phyloP scores from a whole-genome alignment of 1,140 invertebrate genomes.

The Drosophila navojoa region DNA sequence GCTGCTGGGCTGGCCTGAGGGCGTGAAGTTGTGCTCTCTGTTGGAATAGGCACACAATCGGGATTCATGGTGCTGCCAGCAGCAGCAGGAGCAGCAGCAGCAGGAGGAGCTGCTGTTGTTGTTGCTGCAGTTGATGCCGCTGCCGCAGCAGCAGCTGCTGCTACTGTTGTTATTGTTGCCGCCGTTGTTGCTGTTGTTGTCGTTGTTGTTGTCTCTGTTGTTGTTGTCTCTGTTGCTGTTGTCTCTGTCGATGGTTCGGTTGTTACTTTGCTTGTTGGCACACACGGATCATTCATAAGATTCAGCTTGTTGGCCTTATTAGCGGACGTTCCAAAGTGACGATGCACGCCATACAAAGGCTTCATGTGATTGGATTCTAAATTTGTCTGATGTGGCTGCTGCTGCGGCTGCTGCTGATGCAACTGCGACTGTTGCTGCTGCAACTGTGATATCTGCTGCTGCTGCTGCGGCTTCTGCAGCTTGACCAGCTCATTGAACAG shows the following conservation, averaged over 20 bases:
- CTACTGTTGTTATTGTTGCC: background rate
- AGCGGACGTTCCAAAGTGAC: constrained; percentile 31
- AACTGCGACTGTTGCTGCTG: constrained; percentile 30
- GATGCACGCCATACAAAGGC: constrained; percentile 14
- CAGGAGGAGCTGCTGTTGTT: background rate
- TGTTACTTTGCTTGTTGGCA: background rate
- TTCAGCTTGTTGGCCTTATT: constrained; percentile 32
- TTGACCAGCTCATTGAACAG: constrained; percentile 53
- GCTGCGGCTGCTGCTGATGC: background rate
- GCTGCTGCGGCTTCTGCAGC: constrained; percentile 30
- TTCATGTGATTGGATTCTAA: constrained; percentile 8
- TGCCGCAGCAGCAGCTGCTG: background rate
- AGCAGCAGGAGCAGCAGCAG: background rate
- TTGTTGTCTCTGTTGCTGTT: background rate
- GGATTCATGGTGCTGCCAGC: constrained; percentile 49
- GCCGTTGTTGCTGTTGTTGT: background rate
- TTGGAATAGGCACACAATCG: constrained; percentile 47
- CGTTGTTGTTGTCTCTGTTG: background rate
- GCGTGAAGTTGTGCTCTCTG: background rate
- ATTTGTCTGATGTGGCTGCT: background rate
- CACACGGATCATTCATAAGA: constrained; percentile 16
- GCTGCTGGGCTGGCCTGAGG: background rate
- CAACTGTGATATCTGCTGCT: no score
- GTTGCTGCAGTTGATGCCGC: background rate
- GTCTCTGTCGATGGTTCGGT: background rate